phyloP scores from a whole-genome alignment of 1,140 invertebrate genomes.

The Drosophila jambulina region DNA sequence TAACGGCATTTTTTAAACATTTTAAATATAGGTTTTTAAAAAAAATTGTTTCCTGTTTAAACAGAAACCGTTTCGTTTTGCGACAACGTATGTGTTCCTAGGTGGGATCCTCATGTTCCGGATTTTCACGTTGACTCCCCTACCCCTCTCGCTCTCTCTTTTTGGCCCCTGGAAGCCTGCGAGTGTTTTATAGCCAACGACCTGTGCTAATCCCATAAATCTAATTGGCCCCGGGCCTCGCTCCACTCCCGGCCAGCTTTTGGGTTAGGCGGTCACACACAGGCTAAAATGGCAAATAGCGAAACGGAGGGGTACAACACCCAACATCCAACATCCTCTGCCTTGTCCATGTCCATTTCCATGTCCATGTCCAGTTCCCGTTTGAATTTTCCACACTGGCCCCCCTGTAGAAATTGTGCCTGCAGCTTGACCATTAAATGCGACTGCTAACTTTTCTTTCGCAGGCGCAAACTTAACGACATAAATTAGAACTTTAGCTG shows the following conservation, averaged over 20 bases:
- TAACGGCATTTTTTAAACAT: too few species aligned
- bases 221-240: constrained; percentile 62
- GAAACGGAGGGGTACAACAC: neutral
- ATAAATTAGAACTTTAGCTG: constrained; percentile 70
- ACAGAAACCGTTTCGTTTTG: constrained; percentile 3
- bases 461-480: constrained; percentile 51
- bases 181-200: constrained; percentile 64
- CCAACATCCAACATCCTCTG: constrained; percentile 22
- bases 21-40: neutral
- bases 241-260: constrained; percentile 47
- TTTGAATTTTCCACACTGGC: constrained; percentile 4
- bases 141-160: neutral
- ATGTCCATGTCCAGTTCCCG: constrained; percentile 36
- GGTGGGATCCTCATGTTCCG: constrained; percentile 2
- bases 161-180: constrained; percentile 36
- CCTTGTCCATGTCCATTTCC: constrained; percentile 23
- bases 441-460: constrained; percentile 56
- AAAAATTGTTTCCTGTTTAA: neutral
- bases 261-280: constrained; percentile 70
- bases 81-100: constrained; percentile 11
- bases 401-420: constrained; percentile 14
- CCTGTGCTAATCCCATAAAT: constrained; percentile 76
- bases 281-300: constrained; percentile 17
- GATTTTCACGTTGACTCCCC: constrained; percentile 47
- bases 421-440: constrained; percentile 57